Evolutionary conservation across 2,113 vertebrate genomes (phyloP).

Genomic region (human): DNA sequence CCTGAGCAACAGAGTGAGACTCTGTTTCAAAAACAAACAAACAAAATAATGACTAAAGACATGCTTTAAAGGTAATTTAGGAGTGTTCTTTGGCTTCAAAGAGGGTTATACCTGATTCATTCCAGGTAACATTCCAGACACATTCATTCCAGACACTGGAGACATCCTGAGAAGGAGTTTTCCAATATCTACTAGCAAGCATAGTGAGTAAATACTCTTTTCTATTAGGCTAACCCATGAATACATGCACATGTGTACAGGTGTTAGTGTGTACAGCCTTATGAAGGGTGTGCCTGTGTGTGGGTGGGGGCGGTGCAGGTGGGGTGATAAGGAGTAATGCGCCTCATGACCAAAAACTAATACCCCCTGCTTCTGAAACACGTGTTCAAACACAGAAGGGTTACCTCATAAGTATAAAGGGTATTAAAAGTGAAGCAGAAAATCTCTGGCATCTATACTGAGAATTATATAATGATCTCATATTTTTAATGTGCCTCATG

Average conservation of each 20-base stretch:
- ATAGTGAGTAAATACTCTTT: neutral
- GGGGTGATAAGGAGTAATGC: neutral
- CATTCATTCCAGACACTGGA: neutral
- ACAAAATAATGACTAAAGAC: neutral
- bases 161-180: neutral
- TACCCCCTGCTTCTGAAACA: conserved; percentile 4
- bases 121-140: neutral
- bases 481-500: conserved; percentile 30
- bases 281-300: neutral
- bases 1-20: neutral
- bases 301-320: neutral
- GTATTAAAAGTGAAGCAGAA: conserved; percentile 15
- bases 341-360: neutral
- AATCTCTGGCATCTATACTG: neutral
- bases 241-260: neutral
- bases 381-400: neutral
- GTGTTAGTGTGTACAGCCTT: neutral
- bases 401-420: neutral
- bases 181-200: neutral
- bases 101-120: neutral
- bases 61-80: neutral
- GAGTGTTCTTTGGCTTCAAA: neutral
- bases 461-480: conserved; percentile 28
- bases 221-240: neutral
- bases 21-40: neutral